Base-by-base conservation (phyloP, 2,797 vertebrate genomes). In the Pyrrhura leucotis region DNA sequence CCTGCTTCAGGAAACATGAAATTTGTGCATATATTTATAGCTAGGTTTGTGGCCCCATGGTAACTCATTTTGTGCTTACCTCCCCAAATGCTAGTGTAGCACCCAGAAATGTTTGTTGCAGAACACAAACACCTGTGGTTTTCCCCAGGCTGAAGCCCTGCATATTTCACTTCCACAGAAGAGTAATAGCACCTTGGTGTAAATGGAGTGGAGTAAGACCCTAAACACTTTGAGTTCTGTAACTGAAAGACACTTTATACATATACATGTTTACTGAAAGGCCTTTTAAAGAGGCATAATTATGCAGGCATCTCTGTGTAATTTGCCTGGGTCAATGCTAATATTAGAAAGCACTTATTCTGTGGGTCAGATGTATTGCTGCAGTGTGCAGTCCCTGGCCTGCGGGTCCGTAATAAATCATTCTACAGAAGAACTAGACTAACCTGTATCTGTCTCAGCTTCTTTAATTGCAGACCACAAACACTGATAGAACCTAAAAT, bases 341-440 rank as follows among this genome's bases (percentile, higher is more conserved):
- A 92, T 92, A 83, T 92, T 93, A 93, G 89, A 85, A 91, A 94
- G 71, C 42, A 71, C 71, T 88, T 88, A 37, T 39, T 88, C 85
- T 89, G 76, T 31, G 75, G 82, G 80, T 77, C 81, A 79, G 87
- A 42, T 16, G 4, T 51, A 65, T 14, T 94, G 72, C 88, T 87
- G 75, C 69, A 72, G 16, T 12, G 40, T 80, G 79, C 63, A 84
- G 35, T 73, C 37, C 73, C 88, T 80, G 44, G 63, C 78, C 80
- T 72, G 28, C 1, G 0, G 6, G 48, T 67, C 45, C 2, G 0
- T 56, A 66, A 48, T 83, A 84, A 96, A 94, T 92, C 84, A 76
- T 37, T 37, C 48, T 62, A 20, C 44, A 66, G 76, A 82, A 79
- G 62, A 92, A 83, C 76, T 31, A 78, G 76, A 82, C 33, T 65